Percentiles rank a stretch among this genome's conserved stretches.
These are phyloP conservation scores for Dicentrarchus labrax DNA, from an alignment of 2,113 vertebrate species.

Conservation along the genomic window DNA sequence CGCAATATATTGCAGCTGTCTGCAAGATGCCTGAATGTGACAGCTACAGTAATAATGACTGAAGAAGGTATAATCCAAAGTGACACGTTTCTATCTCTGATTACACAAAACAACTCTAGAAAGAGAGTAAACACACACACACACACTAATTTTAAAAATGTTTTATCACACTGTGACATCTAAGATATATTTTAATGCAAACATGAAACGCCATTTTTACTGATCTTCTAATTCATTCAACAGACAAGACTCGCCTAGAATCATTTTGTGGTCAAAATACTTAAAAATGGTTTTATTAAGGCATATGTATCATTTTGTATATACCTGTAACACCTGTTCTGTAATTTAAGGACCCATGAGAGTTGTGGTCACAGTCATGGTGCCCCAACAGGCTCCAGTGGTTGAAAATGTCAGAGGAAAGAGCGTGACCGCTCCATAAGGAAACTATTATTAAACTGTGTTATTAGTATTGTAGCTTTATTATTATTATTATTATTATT, in stretches of 20 bases:
- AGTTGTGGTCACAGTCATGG: background rate
- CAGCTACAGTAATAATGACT: background rate
- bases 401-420: background rate
- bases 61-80: background rate
- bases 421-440: background rate
- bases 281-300: too few relatives aligned
- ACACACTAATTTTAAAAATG: background rate
- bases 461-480: too few relatives aligned
- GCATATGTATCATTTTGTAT: too few relatives aligned
- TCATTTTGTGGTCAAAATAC: background rate
- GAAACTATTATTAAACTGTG: too few relatives aligned
- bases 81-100: background rate
- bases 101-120: background rate
- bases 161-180: background rate
- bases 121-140: too few relatives aligned
- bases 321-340: background rate
- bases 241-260: background rate
- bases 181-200: background rate
- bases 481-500: too few relatives aligned
- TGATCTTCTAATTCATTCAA: background rate
- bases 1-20: background rate
- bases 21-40: background rate
- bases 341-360: background rate
- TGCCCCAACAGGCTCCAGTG: background rate
- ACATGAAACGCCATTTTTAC: background rate